Conservation (phyloP, 2,113 vertebrate genomes). For the Hypocryptadius cinnamomeus region DNA sequence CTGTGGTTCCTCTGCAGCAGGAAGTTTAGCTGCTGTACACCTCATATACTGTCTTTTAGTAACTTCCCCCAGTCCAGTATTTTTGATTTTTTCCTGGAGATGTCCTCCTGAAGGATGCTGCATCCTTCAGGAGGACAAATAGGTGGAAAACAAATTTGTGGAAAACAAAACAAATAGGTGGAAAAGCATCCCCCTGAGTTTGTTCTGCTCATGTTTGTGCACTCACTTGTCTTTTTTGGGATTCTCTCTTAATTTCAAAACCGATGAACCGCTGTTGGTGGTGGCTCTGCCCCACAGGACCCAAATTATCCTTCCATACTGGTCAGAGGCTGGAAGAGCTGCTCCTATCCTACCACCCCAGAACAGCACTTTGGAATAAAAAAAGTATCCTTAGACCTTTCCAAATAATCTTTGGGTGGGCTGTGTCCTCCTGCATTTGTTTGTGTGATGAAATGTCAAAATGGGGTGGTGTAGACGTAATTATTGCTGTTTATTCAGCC, state of each 20-base stretch:
- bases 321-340: not conserved
- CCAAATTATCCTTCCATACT: not conserved
- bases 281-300: not conserved
- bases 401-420: not conserved
- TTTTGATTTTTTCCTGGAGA: not conserved
- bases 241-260: not conserved
- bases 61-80: not conserved
- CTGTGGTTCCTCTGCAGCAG: not conserved
- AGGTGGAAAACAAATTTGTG: no score
- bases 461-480: not conserved
- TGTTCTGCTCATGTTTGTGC: not conserved
- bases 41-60: not conserved
- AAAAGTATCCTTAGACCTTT: not conserved
- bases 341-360: not conserved
- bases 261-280: rapidly evolving
- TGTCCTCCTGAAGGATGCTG: not conserved
- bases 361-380: not conserved
- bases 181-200: not conserved
- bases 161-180: no score
- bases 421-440: not conserved
- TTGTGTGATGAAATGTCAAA: slow-evolving; percentile 1
- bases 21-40: not conserved
- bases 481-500: slow-evolving; percentile 19
- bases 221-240: not conserved
- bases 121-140: no score